Evolutionary conservation across 2,888 invertebrate species (phyloP), one percentile per base, ranked within the genome.

Genomic region (Latrodectus elegans): DNA sequence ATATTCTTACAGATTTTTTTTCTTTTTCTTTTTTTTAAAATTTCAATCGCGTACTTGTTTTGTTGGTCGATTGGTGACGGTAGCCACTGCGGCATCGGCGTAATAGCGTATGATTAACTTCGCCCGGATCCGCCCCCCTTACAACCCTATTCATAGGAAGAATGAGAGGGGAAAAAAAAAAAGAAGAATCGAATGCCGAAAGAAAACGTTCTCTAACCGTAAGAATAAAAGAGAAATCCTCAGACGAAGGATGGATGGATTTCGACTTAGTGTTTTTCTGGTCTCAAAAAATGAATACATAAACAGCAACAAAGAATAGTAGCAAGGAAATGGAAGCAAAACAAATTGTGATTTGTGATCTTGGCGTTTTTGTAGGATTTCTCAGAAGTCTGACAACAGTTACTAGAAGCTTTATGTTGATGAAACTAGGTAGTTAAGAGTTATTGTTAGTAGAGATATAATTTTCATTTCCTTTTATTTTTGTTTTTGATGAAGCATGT

Each of bases 21-120:
- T 80, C 55, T 64, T 51, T 12, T 72, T 60, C 12, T 75, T 12
- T 64, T 76, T n/a, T n/a, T n/a, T n/a, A n/a, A n/a, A n/a, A 51
- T 76, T 71, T 67, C 65, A 65, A 52, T 72, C 8, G 49, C 38
- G 72, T 74, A 73, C 68, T 79, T 79, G 64, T 79, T 74, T 79
- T 52, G 55, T 68, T 76, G 68, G 64, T 17, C 38, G 55, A 38
- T 17, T 68, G 15, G n/a, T 49, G 79, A 38, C 78, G 79, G 85
- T 79, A 85, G 85, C 77, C 64, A 55, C 38, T 38, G 4, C 38
- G 38, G 38, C n/a, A n/a, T 68, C 38, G 38, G 73, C 60, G 74
- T 85, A 79, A 84, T 84, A 84, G 84, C 84, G 68, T 78, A 74
- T 79, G 79, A 85, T 85, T 85, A 83, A 83, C 83, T 83, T 71